Percentiles rank a stretch among this genome's conserved stretches.
phyloP scores from a whole-genome alignment of 2,888 invertebrate species.

The Anoplius nigerrimus region DNA sequence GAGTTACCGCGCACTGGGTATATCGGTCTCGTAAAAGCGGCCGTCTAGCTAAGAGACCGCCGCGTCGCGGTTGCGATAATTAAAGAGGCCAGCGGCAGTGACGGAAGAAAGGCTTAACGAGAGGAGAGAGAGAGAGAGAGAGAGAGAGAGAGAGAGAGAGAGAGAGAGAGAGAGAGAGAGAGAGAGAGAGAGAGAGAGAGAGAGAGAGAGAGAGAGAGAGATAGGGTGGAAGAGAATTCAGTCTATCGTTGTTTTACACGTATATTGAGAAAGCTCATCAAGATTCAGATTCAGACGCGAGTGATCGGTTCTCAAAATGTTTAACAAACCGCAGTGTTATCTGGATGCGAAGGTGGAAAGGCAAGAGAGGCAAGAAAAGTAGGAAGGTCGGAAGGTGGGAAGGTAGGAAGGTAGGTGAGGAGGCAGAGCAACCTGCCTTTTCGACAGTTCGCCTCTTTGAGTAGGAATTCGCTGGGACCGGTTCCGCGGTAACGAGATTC shows the following conservation, averaged over 20 bases:
- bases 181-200: not conserved
- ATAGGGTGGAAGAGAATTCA: not conserved
- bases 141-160: not conserved
- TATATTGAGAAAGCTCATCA: too few species aligned
- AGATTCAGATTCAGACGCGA: too few species aligned
- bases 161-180: not conserved
- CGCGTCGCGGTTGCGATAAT: not conserved
- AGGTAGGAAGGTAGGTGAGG: too few species aligned
- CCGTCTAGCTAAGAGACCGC: not conserved
- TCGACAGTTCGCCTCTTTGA: too few species aligned
- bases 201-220: slow-evolving; percentile 5
- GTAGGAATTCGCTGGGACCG: too few species aligned
- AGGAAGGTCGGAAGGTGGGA: too few species aligned
- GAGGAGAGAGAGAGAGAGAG: not conserved
- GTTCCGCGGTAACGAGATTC: too few species aligned
- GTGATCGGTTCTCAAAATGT: too few species aligned
- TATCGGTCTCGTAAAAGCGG: not conserved
- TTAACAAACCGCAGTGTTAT: too few species aligned
- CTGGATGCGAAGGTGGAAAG: not conserved
- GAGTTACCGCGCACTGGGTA: not conserved
- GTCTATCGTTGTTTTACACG: too few species aligned
- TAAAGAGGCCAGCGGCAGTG: not conserved
- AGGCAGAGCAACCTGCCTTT: too few species aligned
- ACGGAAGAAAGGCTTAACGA: slow-evolving; percentile 1
- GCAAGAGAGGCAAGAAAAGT: not conserved